Evolutionary conservation across 2,888 invertebrate species (phyloP).

Genomic region (Endotricha flammealis): DNA sequence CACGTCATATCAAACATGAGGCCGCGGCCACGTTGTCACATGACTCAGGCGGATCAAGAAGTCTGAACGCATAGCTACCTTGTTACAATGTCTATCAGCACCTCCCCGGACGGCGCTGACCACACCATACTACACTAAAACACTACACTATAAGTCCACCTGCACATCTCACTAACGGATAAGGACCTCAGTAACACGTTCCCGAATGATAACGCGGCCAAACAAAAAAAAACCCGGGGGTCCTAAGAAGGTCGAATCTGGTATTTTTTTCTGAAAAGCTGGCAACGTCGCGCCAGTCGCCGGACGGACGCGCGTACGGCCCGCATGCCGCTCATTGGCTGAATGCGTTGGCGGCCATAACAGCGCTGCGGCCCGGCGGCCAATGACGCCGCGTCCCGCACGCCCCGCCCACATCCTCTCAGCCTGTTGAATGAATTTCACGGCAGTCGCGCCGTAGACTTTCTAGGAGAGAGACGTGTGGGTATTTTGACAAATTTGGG

Average conservation of each 20-base stretch:
- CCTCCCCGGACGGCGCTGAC: slow-evolving; percentile 70
- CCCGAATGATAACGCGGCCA: slow-evolving; percentile 75
- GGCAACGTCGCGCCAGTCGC: slow-evolving; percentile 70
- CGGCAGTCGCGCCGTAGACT: slow-evolving; percentile 59
- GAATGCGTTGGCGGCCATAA: slow-evolving; percentile 73
- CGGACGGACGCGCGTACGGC: slow-evolving; percentile 73
- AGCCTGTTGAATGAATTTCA: slow-evolving; percentile 67
- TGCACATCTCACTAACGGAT: slow-evolving; percentile 68
- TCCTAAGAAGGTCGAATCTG: slow-evolving; percentile 78
- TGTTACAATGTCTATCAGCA: slow-evolving; percentile 70
- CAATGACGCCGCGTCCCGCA: slow-evolving; percentile 71
- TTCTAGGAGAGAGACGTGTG: slow-evolving; percentile 36
- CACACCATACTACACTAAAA: slow-evolving; percentile 73
- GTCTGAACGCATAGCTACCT: slow-evolving; percentile 50
- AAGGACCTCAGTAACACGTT: slow-evolving; percentile 65
- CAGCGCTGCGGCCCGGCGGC: slow-evolving; percentile 52
- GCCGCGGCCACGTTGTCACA: slow-evolving; percentile 29
- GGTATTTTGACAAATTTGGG: slow-evolving; percentile 14
- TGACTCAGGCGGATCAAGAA: slow-evolving; percentile 32
- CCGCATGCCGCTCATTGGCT: slow-evolving; percentile 73
- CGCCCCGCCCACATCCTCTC: slow-evolving; percentile 74
- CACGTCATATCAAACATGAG: slow-evolving; percentile 23
- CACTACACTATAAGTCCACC: slow-evolving; percentile 62
- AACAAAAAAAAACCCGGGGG: slow-evolving; percentile 73
- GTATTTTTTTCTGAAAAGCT: slow-evolving; percentile 73